Evolutionary conservation across 2,888 invertebrate species (phyloP), one percentile per base, ranked within the genome.

Genomic region (Corbicula japonica): DNA sequence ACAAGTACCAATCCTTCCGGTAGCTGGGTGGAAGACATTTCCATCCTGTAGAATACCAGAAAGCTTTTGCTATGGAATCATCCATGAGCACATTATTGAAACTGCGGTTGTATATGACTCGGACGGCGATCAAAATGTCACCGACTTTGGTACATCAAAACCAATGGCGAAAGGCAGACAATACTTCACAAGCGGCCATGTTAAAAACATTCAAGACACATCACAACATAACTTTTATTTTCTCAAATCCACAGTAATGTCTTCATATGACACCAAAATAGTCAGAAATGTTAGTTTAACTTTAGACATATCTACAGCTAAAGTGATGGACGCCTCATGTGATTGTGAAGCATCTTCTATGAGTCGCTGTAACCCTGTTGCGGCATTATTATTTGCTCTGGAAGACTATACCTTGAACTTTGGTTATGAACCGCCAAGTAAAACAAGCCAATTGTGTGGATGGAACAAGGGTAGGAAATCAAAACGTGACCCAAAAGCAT

Each of bases 341-440:
- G 63, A 72, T 32, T 72, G 72, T 32, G 63, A 63, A 32, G 72
- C 72, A 15, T 54, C 63, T 28, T 23, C 63, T 1, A 63, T 72
- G 62, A 63, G 72, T 18, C 52, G 62, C 34, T 72, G 72, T 46
- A 63, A 52, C 32, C 72, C 62, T 52, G 26, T 72, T 32, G 63
- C 72, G 26, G 44, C 63, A 32, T 35, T 72, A 12, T 35, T 70
- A 23, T 68, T n/a, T 18, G 41, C 52, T 6, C 6, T 54, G 21
- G 28, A 56, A 30, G 38, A 68, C 30, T 41, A 30, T 8, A 28
- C 23, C 5, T 23, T 60, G 3, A 21, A 60, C 8, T 35, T 35
- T 3, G 34, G n/a, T 26, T n/a, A 46, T n/a, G n/a, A n/a, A n/a
- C n/a, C n/a, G n/a, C n/a, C n/a, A n/a, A n/a, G n/a, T n/a, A n/a